Conservation (phyloP, 1,140 invertebrate species). For the Colletes gigas region DNA sequence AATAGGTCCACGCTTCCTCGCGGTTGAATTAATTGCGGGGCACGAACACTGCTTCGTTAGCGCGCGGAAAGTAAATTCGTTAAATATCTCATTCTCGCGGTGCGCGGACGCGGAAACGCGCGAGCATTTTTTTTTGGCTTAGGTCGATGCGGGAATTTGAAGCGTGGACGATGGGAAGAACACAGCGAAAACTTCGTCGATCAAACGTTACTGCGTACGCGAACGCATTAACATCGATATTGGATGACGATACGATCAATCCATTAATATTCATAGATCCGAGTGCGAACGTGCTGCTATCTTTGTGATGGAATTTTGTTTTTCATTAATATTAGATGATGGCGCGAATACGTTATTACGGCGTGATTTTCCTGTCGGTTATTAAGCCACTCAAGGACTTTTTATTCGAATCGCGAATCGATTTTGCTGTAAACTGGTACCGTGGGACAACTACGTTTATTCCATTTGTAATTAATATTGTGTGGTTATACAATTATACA, state of each 20-base stretch:
- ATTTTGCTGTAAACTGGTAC: no score
- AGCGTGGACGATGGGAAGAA: neutral
- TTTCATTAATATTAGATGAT: conserved; percentile 22
- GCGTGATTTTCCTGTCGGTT: neutral
- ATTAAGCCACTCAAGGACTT: neutral
- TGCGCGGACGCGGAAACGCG: neutral
- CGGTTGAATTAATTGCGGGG: conserved; percentile 62
- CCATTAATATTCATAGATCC: conserved; percentile 22
- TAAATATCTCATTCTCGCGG: conserved; percentile 61
- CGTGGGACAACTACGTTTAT: no score
- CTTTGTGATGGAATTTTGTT: conserved; percentile 18
- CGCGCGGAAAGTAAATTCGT: conserved; percentile 60
- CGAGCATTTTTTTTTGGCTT: neutral
- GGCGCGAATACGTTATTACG: neutral
- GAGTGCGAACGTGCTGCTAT: neutral
- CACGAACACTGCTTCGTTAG: conserved; percentile 60
- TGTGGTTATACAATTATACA: no score
- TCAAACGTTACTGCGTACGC: no score
- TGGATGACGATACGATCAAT: neutral
- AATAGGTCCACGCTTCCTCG: conserved; percentile 47
- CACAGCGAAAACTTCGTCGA: neutral
- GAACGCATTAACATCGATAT: neutral
- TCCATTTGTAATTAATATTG: no score
- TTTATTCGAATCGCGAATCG: neutral
- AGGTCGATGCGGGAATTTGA: neutral